A percentile compares a stretch with the other conserved stretches of the same genome.
These are phyloP conservation scores for Cassiopea xamachana DNA, from an alignment of 30 jellyfish, hydroid and myxozoan genomes.

Conservation along the genomic window DNA sequence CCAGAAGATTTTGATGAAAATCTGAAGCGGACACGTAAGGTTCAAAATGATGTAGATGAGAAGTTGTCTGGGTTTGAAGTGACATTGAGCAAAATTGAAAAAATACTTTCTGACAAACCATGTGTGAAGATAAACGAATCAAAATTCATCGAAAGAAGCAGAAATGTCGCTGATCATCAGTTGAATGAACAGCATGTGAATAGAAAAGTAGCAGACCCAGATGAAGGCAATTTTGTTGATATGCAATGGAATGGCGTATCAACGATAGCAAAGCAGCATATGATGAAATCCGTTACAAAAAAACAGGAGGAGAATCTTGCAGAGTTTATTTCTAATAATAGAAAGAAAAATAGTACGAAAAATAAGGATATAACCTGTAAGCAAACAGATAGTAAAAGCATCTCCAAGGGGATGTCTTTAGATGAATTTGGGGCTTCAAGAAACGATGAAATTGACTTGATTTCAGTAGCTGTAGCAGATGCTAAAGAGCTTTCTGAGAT, in stretches of 20 bases:
- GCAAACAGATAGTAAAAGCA: neutral
- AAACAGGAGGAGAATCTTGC: conserved; percentile 3
- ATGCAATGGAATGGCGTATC: too few relatives aligned
- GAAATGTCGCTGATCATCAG: neutral
- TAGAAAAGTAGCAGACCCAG: too few relatives aligned
- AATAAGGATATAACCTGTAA: neutral
- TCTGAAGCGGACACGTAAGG: conserved; percentile 8
- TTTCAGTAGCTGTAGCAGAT: conserved; percentile 20
- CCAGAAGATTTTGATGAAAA: conserved; percentile 20
- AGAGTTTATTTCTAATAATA: neutral
- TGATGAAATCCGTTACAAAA: neutral
- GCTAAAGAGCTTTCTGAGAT: conserved; percentile 30
- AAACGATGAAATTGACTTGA: conserved; percentile 18
- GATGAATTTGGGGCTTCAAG: neutral
- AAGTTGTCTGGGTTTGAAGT: conserved; percentile 70
- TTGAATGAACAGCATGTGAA: too few relatives aligned
- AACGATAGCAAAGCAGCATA: neutral
- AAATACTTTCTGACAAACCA: conserved; percentile 39
- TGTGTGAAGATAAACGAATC: neutral
- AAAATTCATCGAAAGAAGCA: neutral
- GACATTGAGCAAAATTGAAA: conserved; percentile 77
- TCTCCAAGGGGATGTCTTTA: neutral
- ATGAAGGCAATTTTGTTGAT: too few relatives aligned
- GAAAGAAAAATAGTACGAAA: neutral
- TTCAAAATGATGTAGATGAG: conserved; percentile 59